Evolutionary conservation across 2,888 invertebrate species (phyloP).

Genomic region (Dorcus hopei): DNA sequence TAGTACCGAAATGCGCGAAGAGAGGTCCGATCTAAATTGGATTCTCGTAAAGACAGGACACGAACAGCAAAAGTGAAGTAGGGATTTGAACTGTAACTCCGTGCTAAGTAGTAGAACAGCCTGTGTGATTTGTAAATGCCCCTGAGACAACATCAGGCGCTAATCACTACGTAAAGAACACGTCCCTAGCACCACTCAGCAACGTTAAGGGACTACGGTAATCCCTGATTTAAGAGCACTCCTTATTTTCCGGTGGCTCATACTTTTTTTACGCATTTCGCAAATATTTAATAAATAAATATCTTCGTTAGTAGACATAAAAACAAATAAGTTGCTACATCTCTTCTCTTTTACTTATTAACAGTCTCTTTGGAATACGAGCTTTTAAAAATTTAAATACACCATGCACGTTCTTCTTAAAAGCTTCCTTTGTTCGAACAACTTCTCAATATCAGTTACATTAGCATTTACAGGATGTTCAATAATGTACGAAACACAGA

Average conservation of each 20-base stretch:
- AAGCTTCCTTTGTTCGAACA: no score
- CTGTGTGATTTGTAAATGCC: slow-evolving; percentile 31
- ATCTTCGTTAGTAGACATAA: background rate
- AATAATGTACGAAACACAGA: background rate
- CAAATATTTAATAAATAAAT: background rate
- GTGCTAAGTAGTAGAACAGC: slow-evolving; percentile 26
- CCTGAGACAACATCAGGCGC: slow-evolving; percentile 30
- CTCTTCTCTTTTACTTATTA: no score
- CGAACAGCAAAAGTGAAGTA: slow-evolving; percentile 23
- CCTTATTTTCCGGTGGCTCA: slow-evolving; percentile 3
- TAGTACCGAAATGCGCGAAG: background rate
- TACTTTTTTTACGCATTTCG: slow-evolving; percentile 1
- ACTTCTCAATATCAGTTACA: no score
- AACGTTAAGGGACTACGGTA: slow-evolving; percentile 28
- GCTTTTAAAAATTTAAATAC: no score
- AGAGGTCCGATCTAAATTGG: slow-evolving; percentile 20
- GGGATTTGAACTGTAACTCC: slow-evolving; percentile 25
- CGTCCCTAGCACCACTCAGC: slow-evolving; percentile 29
- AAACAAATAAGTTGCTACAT: background rate
- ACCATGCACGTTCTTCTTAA: no score
- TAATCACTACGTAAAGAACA: slow-evolving; percentile 31
- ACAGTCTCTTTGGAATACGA: no score
- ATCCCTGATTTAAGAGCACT: slow-evolving; percentile 25
- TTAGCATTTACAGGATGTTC: no score
- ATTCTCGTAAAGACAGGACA: slow-evolving; percentile 12